These are phyloP conservation scores for Idaea dimidiata DNA, from an alignment of 2,888 invertebrate genomes.

Conservation along the genomic window DNA sequence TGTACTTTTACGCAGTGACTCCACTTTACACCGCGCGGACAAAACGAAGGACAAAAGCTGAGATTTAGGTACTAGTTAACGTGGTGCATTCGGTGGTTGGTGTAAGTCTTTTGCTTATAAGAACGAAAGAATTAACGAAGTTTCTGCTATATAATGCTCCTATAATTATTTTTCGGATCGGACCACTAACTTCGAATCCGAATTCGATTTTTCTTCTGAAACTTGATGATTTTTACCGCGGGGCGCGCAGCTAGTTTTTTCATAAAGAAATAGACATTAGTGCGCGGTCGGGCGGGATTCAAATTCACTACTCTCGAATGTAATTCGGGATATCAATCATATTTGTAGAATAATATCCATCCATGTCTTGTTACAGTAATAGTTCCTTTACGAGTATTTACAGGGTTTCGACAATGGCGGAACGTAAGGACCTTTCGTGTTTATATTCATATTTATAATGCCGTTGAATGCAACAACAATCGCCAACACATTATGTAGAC, in stretches of 20 bases:
- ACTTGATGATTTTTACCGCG: too few relatives aligned
- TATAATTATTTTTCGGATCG: too few relatives aligned
- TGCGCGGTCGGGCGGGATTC: too few relatives aligned
- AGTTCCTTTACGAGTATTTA: constrained; percentile 9
- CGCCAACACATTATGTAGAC: background rate
- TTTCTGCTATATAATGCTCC: too few relatives aligned
- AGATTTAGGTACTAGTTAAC: background rate
- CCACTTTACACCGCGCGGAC: constrained; percentile 66
- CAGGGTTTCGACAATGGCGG: background rate
- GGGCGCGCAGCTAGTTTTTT: too few relatives aligned
- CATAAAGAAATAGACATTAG: too few relatives aligned
- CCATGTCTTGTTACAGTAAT: constrained; percentile 2
- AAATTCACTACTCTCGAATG: too few relatives aligned
- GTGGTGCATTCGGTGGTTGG: constrained; percentile 25
- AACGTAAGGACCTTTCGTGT: background rate
- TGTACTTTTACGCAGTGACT: constrained; percentile 45
- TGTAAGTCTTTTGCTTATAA: too few relatives aligned
- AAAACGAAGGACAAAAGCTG: background rate
- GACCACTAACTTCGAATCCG: too few relatives aligned
- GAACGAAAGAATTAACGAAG: too few relatives aligned
- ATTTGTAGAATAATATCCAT: background rate
- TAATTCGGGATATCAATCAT: too few relatives aligned
- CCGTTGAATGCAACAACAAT: background rate
- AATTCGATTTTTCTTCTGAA: too few relatives aligned
- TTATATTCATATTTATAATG: background rate